Evolutionary conservation across 2,113 vertebrate species (phyloP).

Genomic region (Sterna hirundo): DNA sequence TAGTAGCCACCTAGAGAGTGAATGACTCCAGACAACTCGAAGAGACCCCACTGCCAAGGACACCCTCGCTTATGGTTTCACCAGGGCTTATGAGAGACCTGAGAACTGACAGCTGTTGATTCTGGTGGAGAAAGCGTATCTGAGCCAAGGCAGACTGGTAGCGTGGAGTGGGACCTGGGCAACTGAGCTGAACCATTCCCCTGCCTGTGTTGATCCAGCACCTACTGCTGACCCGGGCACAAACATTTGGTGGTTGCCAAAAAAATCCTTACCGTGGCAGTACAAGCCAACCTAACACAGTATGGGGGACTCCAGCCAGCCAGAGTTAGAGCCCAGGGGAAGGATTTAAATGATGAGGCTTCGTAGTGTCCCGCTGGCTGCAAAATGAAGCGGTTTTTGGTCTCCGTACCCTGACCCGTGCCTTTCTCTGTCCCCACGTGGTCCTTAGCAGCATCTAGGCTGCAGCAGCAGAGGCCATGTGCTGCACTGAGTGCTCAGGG

Average conservation of each 20-base stretch:
- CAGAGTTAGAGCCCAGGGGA: neutral
- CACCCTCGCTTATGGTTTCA: neutral
- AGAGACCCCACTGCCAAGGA: neutral
- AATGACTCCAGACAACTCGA: neutral
- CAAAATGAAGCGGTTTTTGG: neutral
- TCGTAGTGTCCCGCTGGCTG: neutral
- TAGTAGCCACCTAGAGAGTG: neutral
- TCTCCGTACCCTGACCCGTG: neutral
- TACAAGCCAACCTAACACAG: neutral
- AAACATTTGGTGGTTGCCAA: neutral
- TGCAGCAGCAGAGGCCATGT: neutral
- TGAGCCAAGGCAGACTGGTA: neutral
- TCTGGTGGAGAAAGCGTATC: neutral
- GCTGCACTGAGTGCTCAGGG: neutral
- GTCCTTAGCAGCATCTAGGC: neutral
- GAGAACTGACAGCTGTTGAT: neutral
- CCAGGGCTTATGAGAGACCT: neutral
- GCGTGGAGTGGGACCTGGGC: rapidly evolving
- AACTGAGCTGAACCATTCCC: neutral
- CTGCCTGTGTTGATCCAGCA: neutral
- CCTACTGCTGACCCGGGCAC: neutral
- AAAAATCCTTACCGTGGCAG: neutral
- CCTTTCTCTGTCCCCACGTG: neutral
- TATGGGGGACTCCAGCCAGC: neutral
- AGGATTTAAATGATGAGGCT: neutral